These are phyloP conservation scores for Cylas formicarius DNA, from an alignment of 1,140 invertebrate genomes.

Conservation along the genomic window DNA sequence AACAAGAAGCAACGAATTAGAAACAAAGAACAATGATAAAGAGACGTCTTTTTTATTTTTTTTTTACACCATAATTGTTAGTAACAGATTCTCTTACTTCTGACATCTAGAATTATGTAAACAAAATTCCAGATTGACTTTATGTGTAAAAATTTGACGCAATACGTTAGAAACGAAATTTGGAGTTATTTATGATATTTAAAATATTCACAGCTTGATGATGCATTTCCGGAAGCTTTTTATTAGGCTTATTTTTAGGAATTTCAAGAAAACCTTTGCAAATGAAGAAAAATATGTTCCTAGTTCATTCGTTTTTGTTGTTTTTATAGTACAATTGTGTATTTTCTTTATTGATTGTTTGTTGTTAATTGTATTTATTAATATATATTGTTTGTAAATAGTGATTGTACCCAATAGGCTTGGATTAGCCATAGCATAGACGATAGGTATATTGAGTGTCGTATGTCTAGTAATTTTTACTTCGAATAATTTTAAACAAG, in stretches of 20 bases:
- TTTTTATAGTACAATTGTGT: background rate
- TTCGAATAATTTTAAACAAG: too few relatives aligned
- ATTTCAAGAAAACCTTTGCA: conserved; percentile 2
- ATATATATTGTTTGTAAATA: conserved; percentile 5
- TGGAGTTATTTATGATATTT: conserved; percentile 6
- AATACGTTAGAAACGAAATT: conserved; percentile 7
- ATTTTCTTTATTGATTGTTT: conserved; percentile 5
- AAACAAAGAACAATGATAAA: conserved; percentile 8
- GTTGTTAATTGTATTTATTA: conserved; percentile 4
- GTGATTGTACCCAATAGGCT: too few relatives aligned
- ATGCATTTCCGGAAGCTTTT: conserved; percentile 7
- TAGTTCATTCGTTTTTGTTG: too few relatives aligned
- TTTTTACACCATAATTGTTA: conserved; percentile 7
- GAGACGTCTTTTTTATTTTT: conserved; percentile 7
- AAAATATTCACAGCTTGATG: conserved; percentile 6
- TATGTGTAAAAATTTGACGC: conserved; percentile 5
- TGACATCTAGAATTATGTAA: conserved; percentile 3
- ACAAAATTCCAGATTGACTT: conserved; percentile 1
- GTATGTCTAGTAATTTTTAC: too few relatives aligned
- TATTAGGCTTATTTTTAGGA: conserved; percentile 1
- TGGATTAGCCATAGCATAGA: too few relatives aligned
- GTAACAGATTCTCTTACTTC: conserved; percentile 5
- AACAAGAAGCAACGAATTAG: conserved; percentile 5
- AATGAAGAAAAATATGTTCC: too few relatives aligned
- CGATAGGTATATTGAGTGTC: too few relatives aligned